Conservation (phyloP, 2,888 invertebrate species). For the Diogma glabrata region DNA sequence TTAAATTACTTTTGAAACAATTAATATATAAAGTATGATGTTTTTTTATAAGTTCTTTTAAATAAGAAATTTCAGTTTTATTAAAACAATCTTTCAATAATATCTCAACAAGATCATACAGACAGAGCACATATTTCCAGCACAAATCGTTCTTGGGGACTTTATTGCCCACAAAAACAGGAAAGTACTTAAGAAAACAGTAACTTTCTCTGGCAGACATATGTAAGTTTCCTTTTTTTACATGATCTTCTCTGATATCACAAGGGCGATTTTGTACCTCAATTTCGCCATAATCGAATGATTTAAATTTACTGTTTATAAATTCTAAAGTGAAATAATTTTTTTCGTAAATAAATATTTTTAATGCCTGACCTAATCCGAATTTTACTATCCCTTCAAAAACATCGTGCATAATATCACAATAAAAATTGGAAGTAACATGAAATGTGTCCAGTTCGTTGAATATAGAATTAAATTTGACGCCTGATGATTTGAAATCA, state of each 20-base stretch:
- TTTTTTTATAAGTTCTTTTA: not conserved
- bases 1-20: too few relatives aligned
- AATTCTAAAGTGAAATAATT: not conserved
- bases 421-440: not conserved
- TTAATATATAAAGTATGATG: not conserved
- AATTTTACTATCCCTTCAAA: not conserved
- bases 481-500: not conserved
- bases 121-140: not conserved
- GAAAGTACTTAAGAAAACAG: not conserved
- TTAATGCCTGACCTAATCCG: not conserved
- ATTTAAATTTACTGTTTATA: not conserved
- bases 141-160: not conserved
- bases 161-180: not conserved
- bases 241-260: not conserved
- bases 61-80: not conserved
- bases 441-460: not conserved
- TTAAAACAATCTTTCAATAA: not conserved
- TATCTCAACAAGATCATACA: not conserved
- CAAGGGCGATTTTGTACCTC: not conserved
- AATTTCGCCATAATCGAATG: not conserved
- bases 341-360: not conserved
- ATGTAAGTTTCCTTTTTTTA: not conserved
- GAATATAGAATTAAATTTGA: not conserved
- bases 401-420: not conserved
- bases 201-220: not conserved